Evolutionary conservation across 1,140 invertebrate species (phyloP), one percentile per base, ranked within the genome.

Genomic region (Ctenoplectra terminalis): DNA sequence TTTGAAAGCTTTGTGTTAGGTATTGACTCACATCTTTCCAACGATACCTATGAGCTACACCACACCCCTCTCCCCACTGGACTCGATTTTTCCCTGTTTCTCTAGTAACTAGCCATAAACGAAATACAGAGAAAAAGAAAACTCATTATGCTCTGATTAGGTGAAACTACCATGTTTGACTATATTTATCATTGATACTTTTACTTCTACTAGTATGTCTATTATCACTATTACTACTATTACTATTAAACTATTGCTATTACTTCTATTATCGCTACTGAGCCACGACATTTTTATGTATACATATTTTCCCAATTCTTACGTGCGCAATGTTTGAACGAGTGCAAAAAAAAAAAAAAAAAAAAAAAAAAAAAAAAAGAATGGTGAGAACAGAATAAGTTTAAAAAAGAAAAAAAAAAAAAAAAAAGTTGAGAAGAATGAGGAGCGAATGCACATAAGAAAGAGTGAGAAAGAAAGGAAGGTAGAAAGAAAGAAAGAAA

Each of bases 241-340:
- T 87, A 85, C 83, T 85, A 78, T 85, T 79, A 78, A 86, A 83
- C 67, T 84, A 85, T 76, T 88, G 85, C 77, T 85, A 83, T 83
- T 86, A 86, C 73, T 88, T 84, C 82, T 90, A 86, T 85, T 89
- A 84, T 85, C 82, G 83, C 85, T 83, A 86, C 71, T 82, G 80
- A 81, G 86, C 46, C 82, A 85, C 83, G 73, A 87, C 56, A 66
- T 87, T 88, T 88, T 87, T 91, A 83, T 90, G 89, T 89, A 87
- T 37, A 86, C 84, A 87, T 87, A 86, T 86, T 85, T 85, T 88
- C 86, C 81, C 83, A 84, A 86, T 72, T 88, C 83, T 85, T 86
- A 83, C 67, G 83, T 83, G 83, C 75, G 84, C 77, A 74, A 85
- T 88, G 82, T 79, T 75, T 84, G 54, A 87, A 83, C 56, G 74